phyloP scores from a whole-genome alignment of 2,888 invertebrate species.

The Coremacera marginata region DNA sequence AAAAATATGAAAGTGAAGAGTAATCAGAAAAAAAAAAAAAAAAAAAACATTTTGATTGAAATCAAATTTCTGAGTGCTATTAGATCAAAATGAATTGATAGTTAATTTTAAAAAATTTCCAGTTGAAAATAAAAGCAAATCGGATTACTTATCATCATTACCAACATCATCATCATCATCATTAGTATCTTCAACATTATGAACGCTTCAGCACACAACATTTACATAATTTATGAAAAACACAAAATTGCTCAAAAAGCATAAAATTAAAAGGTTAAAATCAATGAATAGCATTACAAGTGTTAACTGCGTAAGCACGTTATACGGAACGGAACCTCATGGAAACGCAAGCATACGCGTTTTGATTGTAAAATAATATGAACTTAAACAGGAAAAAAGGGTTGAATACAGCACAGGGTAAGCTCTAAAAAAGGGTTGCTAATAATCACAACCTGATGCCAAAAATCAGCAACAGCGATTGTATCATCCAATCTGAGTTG shows the following conservation, averaged over 20 bases:
- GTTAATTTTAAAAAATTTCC: not conserved
- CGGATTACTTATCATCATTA: too few species aligned
- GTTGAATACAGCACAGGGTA: not conserved
- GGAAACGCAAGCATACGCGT: not conserved
- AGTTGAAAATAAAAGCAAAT: not conserved
- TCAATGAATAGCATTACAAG: not conserved
- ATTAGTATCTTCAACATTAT: too few species aligned
- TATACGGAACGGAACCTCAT: not conserved
- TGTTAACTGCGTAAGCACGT: constrained; percentile 4
- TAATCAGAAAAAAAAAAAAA: too few species aligned
- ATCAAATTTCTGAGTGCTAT: too few species aligned
- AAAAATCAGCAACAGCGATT: not conserved
- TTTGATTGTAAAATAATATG: not conserved
- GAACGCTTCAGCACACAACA: too few species aligned
- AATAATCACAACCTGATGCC: constrained; percentile 1
- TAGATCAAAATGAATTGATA: not conserved
- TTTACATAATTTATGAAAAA: not conserved
- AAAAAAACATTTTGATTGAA: too few species aligned
- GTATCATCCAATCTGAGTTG: not conserved
- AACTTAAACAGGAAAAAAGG: too few species aligned
- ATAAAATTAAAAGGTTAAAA: constrained; percentile 6
- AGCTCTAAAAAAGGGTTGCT: not conserved
- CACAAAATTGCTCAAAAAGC: constrained; percentile 5
- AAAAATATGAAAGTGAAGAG: too few species aligned
- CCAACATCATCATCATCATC: too few species aligned